Evolutionary conservation across 2,113 vertebrate species (phyloP).

Genomic region (Aptenodytes patagonicus): DNA sequence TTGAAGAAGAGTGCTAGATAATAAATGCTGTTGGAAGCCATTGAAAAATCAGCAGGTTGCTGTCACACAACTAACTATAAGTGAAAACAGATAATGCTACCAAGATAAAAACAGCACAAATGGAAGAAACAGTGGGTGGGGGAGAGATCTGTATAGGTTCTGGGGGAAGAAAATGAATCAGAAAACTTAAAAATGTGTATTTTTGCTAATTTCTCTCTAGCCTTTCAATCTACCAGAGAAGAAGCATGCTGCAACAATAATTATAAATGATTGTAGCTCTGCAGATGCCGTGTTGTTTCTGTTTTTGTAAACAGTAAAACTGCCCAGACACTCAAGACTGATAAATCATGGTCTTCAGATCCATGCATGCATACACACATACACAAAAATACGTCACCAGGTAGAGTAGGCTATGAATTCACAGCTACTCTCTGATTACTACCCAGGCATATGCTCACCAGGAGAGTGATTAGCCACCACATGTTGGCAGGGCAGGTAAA

Average conservation of each 20-base stretch:
- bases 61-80: not conserved
- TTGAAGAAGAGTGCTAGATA: slow-evolving; percentile 26
- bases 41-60: slow-evolving; percentile 28
- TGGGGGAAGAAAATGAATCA: not conserved
- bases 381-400: not conserved
- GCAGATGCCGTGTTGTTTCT: not conserved
- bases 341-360: not conserved
- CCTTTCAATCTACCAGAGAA: not conserved
- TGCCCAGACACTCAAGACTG: not conserved
- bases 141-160: not conserved
- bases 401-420: not conserved
- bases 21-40: slow-evolving; percentile 23
- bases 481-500: not conserved
- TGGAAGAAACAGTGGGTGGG: not conserved
- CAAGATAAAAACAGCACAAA: not conserved
- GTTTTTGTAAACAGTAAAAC: not conserved
- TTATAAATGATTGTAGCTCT: not conserved
- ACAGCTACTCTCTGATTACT: not conserved
- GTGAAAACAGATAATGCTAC: slow-evolving; percentile 9
- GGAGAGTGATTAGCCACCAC: not conserved
- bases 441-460: not conserved
- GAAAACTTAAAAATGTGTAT: not conserved
- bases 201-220: not conserved
- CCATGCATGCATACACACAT: not conserved
- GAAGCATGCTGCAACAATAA: not conserved